Evolutionary conservation across 2,113 vertebrate genomes (phyloP).

Genomic region (Bungarus multicinctus): DNA sequence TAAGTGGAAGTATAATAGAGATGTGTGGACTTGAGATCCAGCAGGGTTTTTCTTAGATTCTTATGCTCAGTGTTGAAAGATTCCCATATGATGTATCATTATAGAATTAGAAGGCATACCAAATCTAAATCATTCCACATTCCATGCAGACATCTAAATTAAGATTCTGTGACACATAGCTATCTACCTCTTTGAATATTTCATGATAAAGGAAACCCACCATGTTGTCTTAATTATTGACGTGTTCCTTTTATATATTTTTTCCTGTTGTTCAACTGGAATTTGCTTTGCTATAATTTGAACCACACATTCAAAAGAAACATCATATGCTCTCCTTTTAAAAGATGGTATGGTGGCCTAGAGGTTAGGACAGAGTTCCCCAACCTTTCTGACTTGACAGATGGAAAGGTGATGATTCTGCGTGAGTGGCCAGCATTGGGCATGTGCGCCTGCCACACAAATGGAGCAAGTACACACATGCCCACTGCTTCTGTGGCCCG

Average conservation of each 20-base stretch:
- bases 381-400: neutral
- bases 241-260: neutral
- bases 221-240: neutral
- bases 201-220: neutral
- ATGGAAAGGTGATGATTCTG: neutral
- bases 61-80: neutral
- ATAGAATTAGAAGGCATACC: neutral
- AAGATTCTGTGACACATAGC: neutral
- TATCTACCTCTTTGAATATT: neutral
- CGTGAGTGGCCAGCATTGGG: neutral
- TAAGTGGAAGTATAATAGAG: neutral
- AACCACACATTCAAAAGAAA: neutral
- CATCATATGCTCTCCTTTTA: neutral
- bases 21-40: neutral
- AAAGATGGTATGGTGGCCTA: neutral
- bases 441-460: neutral
- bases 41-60: neutral
- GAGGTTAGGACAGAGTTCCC: neutral
- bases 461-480: neutral
- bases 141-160: neutral
- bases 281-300: neutral
- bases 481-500: rapidly evolving
- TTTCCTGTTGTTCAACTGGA: neutral
- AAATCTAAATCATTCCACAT: no score
- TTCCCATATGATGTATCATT: neutral